phyloP scores from a whole-genome alignment of 2,113 vertebrate genomes.

The Nibea coibor region DNA sequence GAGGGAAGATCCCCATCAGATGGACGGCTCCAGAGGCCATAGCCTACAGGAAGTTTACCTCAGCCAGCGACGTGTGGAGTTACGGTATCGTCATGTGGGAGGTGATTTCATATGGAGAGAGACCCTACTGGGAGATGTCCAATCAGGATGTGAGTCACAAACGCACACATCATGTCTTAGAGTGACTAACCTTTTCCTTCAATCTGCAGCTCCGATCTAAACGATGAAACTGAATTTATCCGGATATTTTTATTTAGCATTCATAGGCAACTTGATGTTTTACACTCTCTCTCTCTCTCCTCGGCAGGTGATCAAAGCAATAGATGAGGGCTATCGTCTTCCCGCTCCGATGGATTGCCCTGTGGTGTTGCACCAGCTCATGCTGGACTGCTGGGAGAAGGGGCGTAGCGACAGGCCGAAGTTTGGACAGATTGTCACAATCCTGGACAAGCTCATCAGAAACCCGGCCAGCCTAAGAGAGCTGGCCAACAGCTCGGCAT shows the following conservation, averaged over 20 bases:
- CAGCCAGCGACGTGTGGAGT: slow-evolving; percentile 86
- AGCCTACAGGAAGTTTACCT: slow-evolving; percentile 87
- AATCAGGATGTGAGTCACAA: slow-evolving; percentile 85
- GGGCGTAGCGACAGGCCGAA: slow-evolving; percentile 84
- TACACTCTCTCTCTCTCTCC: slow-evolving; percentile 14
- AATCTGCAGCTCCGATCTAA: neutral
- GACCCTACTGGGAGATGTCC: slow-evolving; percentile 88
- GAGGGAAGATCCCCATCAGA: slow-evolving; percentile 86
- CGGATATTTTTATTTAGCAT: neutral
- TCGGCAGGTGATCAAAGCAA: slow-evolving; percentile 85
- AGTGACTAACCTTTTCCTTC: neutral
- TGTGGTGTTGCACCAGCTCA: slow-evolving; percentile 85
- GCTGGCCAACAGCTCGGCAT: slow-evolving; percentile 85
- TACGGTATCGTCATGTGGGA: slow-evolving; percentile 88
- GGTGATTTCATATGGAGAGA: slow-evolving; percentile 86
- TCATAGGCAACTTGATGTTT: neutral
- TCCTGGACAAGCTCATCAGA: slow-evolving; percentile 86
- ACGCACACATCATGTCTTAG: slow-evolving; percentile 1
- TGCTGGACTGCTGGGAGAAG: slow-evolving; percentile 88
- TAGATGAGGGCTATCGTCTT: slow-evolving; percentile 87
- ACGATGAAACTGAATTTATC: neutral
- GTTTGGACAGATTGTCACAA: slow-evolving; percentile 87
- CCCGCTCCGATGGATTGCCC: slow-evolving; percentile 88
- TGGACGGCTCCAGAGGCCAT: slow-evolving; percentile 87
- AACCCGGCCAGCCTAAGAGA: slow-evolving; percentile 85